A percentile compares a stretch with the other conserved stretches of the same genome.
These are phyloP conservation scores for Charadrius vociferus DNA, from an alignment of 2,113 vertebrate genomes.

Conservation along the genomic window DNA sequence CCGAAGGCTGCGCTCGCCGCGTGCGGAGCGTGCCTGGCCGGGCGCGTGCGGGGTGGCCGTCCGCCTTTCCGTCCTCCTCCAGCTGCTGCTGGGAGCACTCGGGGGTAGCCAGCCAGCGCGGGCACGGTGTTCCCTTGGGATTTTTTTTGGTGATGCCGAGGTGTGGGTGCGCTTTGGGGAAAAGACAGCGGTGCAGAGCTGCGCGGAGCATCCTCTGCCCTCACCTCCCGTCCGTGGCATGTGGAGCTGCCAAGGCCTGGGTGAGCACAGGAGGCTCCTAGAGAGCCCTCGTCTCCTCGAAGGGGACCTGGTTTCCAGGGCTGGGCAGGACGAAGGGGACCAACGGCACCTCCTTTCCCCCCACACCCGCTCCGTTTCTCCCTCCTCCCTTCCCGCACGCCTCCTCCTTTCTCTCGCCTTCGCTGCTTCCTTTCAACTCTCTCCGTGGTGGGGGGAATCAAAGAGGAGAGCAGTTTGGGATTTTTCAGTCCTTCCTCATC, in stretches of 20 bases:
- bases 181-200: rapidly evolving
- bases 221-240: rapidly evolving
- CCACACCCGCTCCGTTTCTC: background rate
- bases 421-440: background rate
- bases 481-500: constrained; percentile 13
- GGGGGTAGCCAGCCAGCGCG: rapidly evolving
- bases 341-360: background rate
- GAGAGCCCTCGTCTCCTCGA: background rate
- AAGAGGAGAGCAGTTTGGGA: constrained; percentile 2
- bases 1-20: rapidly evolving
- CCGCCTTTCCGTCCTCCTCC: background rate
- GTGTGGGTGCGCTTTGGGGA: background rate
- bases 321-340: background rate
- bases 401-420: background rate
- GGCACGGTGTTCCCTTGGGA: rapidly evolving
- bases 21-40: rapidly evolving
- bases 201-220: background rate
- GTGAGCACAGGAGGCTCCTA: rapidly evolving
- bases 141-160: background rate
- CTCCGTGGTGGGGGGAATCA: background rate
- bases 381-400: background rate
- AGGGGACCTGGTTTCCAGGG: background rate
- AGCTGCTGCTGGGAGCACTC: background rate
- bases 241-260: background rate
- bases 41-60: rapidly evolving